Evolutionary conservation across 2,888 invertebrate genomes (phyloP), one percentile per base, ranked within the genome.

Genomic region (Heliconius hortense): DNA sequence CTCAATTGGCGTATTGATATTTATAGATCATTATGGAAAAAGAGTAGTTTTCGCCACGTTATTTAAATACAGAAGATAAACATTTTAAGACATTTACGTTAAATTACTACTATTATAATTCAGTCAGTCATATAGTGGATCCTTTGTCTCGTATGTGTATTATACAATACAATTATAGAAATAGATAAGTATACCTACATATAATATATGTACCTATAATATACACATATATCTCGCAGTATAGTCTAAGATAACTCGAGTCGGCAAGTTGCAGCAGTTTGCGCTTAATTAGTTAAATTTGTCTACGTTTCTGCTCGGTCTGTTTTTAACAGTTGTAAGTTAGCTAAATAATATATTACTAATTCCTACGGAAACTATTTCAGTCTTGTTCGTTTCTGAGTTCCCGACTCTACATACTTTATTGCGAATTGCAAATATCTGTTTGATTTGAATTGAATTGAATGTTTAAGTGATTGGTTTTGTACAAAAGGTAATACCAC

Each of bases 271-370:
- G 77, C 31, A 69, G 71, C 76, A 78, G 78, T 80, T 78, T 77
- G 75, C 62, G 76, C 63, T 79, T 78, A 80, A 80, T 80, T 80
- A 79, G 80, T 79, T 77, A 75, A 80, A 80, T 80, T 80, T 77
- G 72, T 74, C 73, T 74, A 60, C 72, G 62, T 67, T 74, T 68
- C 67, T 53, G 63, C 74, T 71, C 31, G 70, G 62, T 66, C 70
- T 73, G 77, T 77, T 74, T 79, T 79, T 75, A 73, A 73, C 71
- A 71, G 69, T 35, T 64, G 67, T 69, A 62, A 74, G 68, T 74
- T 74, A 74, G 69, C 66, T 74, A 64, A 77, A 78, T 76, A 70
- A 71, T 75, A 72, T 64, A 75, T 73, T 72, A 73, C 73, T 78
- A 74, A 71, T 69, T 69, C 74, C 69, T 69, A 63, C n/a, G 43